Evolutionary conservation across 2,888 invertebrate genomes (phyloP), one percentile per base, ranked within the genome.

Genomic region (Lycocerus yunnanus): DNA sequence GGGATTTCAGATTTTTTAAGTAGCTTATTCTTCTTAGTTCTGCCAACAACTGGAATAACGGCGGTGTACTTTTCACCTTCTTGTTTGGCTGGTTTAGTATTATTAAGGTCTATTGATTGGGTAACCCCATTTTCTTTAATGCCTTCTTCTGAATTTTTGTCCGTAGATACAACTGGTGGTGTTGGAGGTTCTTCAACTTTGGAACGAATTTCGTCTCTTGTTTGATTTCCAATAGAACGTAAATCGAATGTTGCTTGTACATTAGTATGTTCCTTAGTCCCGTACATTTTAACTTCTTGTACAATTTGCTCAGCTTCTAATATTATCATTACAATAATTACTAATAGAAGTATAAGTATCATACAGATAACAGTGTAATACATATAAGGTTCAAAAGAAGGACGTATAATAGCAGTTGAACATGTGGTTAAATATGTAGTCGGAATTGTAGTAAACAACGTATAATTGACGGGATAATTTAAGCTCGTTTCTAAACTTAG

Each of bases 241-340:
- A 93, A 88, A 85, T 92, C 92, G 72, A 91, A 87, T 1, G 91
- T 89, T n/a, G 91, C 90, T 81, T 91, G 90, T 2, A 90, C 85
- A 0, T 89, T 87, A 11, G 89, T 88, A 75, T 86, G 88, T 65
- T 89, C 90, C 43, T 89, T 88, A 0, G 90, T 88, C 11, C 81
- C 75, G 79, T 90, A 88, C 24, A 87, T 87, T 16, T 89, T 80
- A 1, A 89, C 89, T 70, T 88, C 88, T 43, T 89, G 89, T 74
- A 93, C 87, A 66, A 94, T 91, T 66, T 92, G 89, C 80, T 93
- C 92, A 0, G 93, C 92, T 81, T 95, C 95, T 60, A 94, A 88
- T 79, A 92, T 90, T 15, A 69, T 66, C 0, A 93, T 92, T 43
- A 92, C 91, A 27, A 92, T 89, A 74, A 93, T 83, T 21, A 93